Conservation (phyloP, 1,140 invertebrate genomes). For the Ganaspis sp. region DNA sequence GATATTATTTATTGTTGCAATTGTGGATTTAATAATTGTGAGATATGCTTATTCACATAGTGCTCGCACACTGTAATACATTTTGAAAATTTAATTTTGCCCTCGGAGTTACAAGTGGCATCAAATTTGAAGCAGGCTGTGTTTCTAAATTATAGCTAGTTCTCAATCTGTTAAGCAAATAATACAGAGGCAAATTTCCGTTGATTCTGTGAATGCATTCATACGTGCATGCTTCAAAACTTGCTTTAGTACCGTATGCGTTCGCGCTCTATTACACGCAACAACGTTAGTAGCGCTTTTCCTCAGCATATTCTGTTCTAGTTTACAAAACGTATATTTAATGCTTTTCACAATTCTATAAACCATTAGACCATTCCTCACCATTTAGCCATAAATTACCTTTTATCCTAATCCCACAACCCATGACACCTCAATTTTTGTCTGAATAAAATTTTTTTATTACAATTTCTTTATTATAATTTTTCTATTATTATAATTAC, state of each 20-base stretch:
- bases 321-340: neutral
- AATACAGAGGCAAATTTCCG: neutral
- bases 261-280: constrained; percentile 23
- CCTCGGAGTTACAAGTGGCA: neutral
- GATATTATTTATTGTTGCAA: no score
- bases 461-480: no score
- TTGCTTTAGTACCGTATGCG: constrained; percentile 12
- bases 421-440: no score
- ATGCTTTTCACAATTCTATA: neutral
- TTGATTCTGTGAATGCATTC: constrained; percentile 16
- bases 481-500: no score
- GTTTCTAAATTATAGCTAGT: constrained; percentile 3
- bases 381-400: neutral
- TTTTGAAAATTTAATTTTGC: neutral
- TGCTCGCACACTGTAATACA: no score
- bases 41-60: no score
- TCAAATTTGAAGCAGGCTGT: neutral
- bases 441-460: neutral
- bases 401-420: no score
- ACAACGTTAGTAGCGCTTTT: neutral
- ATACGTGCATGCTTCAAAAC: constrained; percentile 10
- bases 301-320: constrained; percentile 16
- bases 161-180: neutral
- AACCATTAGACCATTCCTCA: neutral
- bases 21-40: no score